Evolutionary conservation across 2,113 vertebrate species (phyloP).

Genomic region (Pitta sordida): DNA sequence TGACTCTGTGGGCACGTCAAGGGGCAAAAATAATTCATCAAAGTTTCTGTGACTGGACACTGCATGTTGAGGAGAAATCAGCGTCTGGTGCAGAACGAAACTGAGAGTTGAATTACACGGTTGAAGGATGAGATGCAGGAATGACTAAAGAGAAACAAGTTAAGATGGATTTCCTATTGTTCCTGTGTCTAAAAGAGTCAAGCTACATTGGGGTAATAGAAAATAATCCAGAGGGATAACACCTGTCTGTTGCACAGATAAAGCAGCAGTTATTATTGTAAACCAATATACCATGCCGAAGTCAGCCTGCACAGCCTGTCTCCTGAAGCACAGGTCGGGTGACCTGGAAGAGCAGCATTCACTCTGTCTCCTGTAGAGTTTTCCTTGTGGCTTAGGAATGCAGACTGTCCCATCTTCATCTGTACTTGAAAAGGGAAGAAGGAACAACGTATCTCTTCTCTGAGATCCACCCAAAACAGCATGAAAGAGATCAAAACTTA

Average conservation of each 20-base stretch:
- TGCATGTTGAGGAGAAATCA: not conserved
- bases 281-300: not conserved
- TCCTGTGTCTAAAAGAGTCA: not conserved
- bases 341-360: not conserved
- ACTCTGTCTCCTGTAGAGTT: not conserved
- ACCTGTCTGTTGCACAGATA: not conserved
- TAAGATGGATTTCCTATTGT: not conserved
- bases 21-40: not conserved
- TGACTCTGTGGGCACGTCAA: not conserved
- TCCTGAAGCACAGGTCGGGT: rapidly evolving
- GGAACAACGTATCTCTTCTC: not conserved
- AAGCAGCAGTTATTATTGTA: not conserved
- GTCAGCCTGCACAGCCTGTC: not conserved
- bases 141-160: not conserved
- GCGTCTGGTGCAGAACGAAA: not conserved
- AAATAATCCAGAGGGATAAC: not conserved
- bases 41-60: not conserved
- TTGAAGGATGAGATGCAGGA: not conserved
- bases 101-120: not conserved
- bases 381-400: not conserved
- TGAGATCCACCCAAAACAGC: not conserved
- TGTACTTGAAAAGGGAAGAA: not conserved
- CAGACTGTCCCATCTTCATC: not conserved
- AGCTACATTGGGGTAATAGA: not conserved
- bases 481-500: not conserved